Evolutionary conservation across 2,113 vertebrate species (phyloP).

Genomic region (Erpornis zantholeuca): DNA sequence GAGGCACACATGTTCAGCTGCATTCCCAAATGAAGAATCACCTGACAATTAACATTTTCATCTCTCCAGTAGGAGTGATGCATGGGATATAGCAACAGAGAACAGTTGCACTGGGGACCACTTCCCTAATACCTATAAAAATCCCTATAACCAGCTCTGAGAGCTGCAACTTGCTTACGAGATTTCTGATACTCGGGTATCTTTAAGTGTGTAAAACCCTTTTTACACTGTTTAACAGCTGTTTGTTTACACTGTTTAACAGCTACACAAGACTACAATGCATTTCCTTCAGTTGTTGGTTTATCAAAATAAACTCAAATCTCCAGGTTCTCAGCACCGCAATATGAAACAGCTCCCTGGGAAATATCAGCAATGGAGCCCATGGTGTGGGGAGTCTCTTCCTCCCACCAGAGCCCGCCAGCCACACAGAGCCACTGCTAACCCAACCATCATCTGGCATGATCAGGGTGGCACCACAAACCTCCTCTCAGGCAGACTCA

Average conservation of each 20-base stretch:
- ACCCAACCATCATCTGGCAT: fast-evolving
- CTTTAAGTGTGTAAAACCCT: neutral
- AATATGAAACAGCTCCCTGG: neutral
- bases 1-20: neutral
- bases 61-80: neutral
- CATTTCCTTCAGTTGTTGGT: neutral
- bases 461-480: neutral
- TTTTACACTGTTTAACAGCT: too few species aligned
- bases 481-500: fast-evolving
- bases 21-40: neutral
- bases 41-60: neutral
- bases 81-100: neutral
- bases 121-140: neutral
- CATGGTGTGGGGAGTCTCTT: neutral
- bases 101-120: neutral
- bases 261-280: neutral
- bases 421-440: neutral
- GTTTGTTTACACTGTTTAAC: fast-evolving
- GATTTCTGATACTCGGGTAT: neutral
- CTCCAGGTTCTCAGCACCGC: neutral
- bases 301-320: neutral
- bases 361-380: neutral
- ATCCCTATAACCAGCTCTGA: too few species aligned
- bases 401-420: fast-evolving
- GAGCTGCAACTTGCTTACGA: neutral